phyloP scores from a whole-genome alignment of 23 tunicate genomes.

The Trididemnum miniatum region DNA sequence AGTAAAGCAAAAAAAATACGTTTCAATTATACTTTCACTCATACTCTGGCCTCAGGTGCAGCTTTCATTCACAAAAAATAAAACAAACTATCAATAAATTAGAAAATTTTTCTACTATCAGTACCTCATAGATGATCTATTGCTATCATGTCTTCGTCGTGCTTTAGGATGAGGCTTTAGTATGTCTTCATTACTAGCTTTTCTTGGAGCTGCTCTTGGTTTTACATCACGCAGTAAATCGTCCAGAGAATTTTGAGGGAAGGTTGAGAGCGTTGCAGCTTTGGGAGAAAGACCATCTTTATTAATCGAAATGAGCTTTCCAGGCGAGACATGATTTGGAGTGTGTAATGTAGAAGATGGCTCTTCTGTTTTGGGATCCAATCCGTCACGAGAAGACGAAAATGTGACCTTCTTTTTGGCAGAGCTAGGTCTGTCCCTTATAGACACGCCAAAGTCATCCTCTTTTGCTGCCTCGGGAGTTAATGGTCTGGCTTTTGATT shows the following conservation, averaged over 20 bases:
- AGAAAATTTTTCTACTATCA: too few species aligned
- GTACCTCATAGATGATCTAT: constrained; percentile 9
- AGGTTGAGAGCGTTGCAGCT: too few species aligned
- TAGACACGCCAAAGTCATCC: neutral
- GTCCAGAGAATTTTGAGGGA: too few species aligned
- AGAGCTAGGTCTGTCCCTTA: neutral
- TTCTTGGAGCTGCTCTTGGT: constrained; percentile 74
- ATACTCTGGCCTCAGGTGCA: too few species aligned
- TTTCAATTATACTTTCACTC: too few species aligned
- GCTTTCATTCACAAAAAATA: too few species aligned
- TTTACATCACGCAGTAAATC: constrained; percentile 4
- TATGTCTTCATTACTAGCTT: neutral
- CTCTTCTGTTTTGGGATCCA: neutral
- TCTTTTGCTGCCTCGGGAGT: neutral
- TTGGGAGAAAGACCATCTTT: too few species aligned
- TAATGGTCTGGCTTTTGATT: neutral
- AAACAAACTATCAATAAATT: too few species aligned
- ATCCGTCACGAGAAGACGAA: neutral
- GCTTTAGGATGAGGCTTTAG: constrained; percentile 15
- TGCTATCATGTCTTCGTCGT: constrained; percentile 48
- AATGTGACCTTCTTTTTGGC: constrained; percentile 17
- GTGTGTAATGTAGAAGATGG: neutral
- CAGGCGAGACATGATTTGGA: too few species aligned
- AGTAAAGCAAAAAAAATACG: too few species aligned
- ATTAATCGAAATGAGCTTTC: too few species aligned